Base-by-base conservation (phyloP, 1,140 invertebrate species). In the Mamestra configurata region DNA sequence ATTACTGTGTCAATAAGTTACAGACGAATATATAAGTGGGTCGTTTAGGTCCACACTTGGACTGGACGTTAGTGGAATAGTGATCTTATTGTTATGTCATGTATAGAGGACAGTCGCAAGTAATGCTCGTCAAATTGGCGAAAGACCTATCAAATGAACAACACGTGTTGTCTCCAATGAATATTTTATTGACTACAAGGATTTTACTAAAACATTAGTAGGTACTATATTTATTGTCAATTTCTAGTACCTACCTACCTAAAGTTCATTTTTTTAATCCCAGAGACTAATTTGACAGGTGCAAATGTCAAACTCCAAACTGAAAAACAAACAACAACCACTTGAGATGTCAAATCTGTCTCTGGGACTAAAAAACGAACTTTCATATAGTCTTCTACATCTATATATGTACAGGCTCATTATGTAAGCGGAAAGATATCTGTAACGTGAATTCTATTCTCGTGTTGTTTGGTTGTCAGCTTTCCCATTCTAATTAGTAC, bases 1-100 rank as follows among this genome's bases (percentile, higher is more conserved):
- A 68, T 18, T 68, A 24, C 61, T 13, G 31, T 64, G 55, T 64
- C 64, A 68, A 68, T 61, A 71, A 71, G 68, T 71, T 51, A 71
- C 46, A 43, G 68, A 71, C 46, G 43, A 53, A 51, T 49, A 71
- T 46, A 71, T 71, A 71, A 71, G 24, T 71, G 27, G 68, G 68
- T 71, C 68, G 31, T 53, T 53, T 18, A 53, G 46, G 7, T 40
- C 59, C 18, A 64, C 55, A 15, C 59, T 64, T 37, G 59, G 35
- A 10, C n/a, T 31, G 18, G n/a, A 64, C 59, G 59, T 20, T 35
- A 64, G 53, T 8, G 3, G 11, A 24, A 22, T 1, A 22, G 11
- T 53, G 51, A 20, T 22, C 18, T 20, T 55, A 15, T 55, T 24
- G 20, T 24, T 55, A 55, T 24, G 7, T 24, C 8, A 55, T 55